Percentiles rank a stretch among this genome's conserved stretches.
These are phyloP conservation scores for Chrysodeixis includens DNA, from an alignment of 2,888 invertebrate species.

Conservation along the genomic window DNA sequence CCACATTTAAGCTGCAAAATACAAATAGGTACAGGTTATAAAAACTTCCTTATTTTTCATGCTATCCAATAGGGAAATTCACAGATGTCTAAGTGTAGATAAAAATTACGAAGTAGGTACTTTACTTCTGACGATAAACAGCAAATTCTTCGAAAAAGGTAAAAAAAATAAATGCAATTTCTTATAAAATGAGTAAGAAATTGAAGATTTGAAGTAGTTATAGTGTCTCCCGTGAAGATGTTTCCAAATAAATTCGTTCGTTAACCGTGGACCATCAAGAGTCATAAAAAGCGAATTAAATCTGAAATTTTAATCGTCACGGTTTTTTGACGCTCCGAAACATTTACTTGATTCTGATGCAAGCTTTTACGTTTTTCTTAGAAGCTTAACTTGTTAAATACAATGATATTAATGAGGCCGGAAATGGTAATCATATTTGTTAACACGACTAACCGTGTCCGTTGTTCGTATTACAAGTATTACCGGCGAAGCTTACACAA, in stretches of 20 bases:
- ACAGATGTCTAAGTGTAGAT: too few relatives aligned
- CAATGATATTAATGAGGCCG: constrained; percentile 18
- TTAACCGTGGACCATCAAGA: constrained; percentile 13
- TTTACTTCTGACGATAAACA: not conserved
- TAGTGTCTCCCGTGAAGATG: constrained; percentile 9
- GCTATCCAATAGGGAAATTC: too few relatives aligned
- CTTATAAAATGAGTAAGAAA: not conserved
- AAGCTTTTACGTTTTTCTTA: constrained; percentile 6
- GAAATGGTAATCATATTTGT: constrained; percentile 21
- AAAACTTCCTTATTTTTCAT: too few relatives aligned
- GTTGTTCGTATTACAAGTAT: constrained; percentile 21
- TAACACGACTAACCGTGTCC: constrained; percentile 21
- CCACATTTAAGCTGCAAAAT: too few relatives aligned
- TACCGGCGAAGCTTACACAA: constrained; percentile 5
- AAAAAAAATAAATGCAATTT: not conserved
- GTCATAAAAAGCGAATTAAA: constrained; percentile 31
- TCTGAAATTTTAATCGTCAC: constrained; percentile 34
- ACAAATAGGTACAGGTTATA: too few relatives aligned
- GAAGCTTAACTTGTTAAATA: constrained; percentile 12
- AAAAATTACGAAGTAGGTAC: not conserved
- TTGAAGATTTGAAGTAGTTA: not conserved
- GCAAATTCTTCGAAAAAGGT: not conserved
- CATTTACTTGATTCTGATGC: constrained; percentile 15
- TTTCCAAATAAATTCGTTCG: constrained; percentile 12
- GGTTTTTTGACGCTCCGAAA: constrained; percentile 30